Conservation (phyloP, 2,888 invertebrate genomes). For the Aphrophora alni region DNA sequence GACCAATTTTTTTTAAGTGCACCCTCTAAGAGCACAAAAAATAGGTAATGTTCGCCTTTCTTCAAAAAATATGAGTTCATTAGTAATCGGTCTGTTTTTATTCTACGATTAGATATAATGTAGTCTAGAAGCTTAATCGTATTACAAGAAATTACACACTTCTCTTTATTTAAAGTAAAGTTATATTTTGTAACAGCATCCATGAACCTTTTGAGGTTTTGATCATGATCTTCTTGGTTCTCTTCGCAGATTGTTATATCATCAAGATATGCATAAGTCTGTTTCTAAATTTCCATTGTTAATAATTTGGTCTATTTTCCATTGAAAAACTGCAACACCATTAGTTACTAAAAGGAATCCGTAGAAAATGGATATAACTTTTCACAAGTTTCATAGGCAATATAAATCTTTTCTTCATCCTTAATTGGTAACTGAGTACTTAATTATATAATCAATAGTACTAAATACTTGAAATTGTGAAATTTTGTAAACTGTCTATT, state of each 20-base stretch:
- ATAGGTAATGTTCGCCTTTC: no score
- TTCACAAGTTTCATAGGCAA: background rate
- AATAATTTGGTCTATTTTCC: background rate
- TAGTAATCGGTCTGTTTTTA: background rate
- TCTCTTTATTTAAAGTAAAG: background rate
- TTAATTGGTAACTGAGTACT: background rate
- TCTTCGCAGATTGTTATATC: background rate
- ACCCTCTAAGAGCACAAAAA: no score
- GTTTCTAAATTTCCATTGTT: background rate
- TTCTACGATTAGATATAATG: background rate
- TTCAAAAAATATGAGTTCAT: no score
- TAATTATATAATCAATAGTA: background rate
- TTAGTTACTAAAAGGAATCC: slow-evolving; percentile 18
- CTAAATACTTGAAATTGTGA: background rate
- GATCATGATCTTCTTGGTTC: slow-evolving; percentile 21
- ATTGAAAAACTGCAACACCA: slow-evolving; percentile 23
- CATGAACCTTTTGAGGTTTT: slow-evolving; percentile 10
- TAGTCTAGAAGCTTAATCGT: background rate
- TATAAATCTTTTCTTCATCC: background rate
- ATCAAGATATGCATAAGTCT: background rate
- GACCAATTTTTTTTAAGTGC: no score
- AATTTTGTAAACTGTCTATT: background rate
- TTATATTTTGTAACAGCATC: background rate
- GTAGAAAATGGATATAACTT: background rate
- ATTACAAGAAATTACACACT: background rate